A percentile compares a stretch with the other conserved stretches of the same genome.
These are phyloP conservation scores for Lampris megalopsis DNA, from an alignment of 2,113 vertebrate species.

Conservation along the genomic window DNA sequence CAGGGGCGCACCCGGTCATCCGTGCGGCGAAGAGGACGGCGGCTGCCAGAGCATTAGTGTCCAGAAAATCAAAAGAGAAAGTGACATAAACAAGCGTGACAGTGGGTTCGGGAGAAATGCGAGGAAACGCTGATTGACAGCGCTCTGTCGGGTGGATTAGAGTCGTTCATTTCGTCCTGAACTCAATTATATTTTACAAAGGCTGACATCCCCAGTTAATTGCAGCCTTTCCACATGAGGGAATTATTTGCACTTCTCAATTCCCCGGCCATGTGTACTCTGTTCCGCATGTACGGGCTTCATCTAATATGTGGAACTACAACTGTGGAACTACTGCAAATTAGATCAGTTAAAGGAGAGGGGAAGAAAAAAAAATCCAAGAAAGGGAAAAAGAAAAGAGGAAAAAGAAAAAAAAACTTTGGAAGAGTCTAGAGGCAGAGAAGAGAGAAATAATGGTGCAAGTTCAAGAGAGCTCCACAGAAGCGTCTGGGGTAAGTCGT, in stretches of 20 bases:
- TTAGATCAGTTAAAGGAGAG: constrained; percentile 61
- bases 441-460: constrained; percentile 42
- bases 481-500: constrained; percentile 39
- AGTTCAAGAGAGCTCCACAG: constrained; percentile 49
- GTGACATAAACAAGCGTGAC: constrained; percentile 79
- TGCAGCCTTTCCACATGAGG: constrained; percentile 85
- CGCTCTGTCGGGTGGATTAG: constrained; percentile 82
- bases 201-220: constrained; percentile 87
- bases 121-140: constrained; percentile 81
- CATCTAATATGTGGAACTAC: constrained; percentile 73
- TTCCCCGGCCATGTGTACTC: constrained; percentile 82
- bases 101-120: constrained; percentile 74
- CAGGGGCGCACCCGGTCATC: constrained; percentile 63
- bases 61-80: constrained; percentile 63
- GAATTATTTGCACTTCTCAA: constrained; percentile 85
- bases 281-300: constrained; percentile 77
- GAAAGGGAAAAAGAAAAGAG: constrained; percentile 14
- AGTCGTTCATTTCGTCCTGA: constrained; percentile 84
- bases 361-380: constrained; percentile 34
- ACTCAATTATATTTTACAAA: constrained; percentile 88
- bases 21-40: constrained; percentile 65
- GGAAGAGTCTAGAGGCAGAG: constrained; percentile 46
- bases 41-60: constrained; percentile 75
- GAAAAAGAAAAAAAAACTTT: constrained; percentile 47
- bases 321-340: constrained; percentile 72